Percentiles rank a stretch among this genome's conserved stretches.
Conservation (phyloP, 2,797 vertebrate species). For the Crocidura indochinensis region DNA sequence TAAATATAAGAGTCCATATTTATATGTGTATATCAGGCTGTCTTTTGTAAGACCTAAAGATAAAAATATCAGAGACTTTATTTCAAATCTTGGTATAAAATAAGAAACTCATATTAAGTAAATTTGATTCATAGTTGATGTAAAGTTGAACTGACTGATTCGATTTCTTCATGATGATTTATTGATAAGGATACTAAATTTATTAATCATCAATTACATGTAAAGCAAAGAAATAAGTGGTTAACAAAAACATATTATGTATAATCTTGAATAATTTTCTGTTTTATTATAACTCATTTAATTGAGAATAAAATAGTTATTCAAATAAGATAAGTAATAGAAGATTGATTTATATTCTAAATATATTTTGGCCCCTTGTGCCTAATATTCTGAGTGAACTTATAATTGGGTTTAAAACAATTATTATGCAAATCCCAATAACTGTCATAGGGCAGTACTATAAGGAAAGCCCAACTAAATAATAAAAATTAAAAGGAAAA, state of each 20-base stretch:
- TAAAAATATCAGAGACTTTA: constrained; percentile 3
- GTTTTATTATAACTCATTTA: not conserved
- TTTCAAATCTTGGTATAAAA: not conserved
- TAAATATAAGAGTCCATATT: not conserved
- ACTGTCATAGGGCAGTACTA: not conserved
- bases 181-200: not conserved
- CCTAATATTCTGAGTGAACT: not conserved
- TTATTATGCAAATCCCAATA: not conserved
- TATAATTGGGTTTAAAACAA: not conserved
- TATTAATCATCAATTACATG: not conserved
- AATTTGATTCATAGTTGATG: constrained; percentile 19
- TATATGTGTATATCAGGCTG: not conserved
- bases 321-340: not conserved
- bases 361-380: not conserved
- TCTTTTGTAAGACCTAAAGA: not conserved
- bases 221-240: not conserved
- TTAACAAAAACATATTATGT: not conserved
- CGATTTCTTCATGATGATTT: not conserved
- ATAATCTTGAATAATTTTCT: not conserved
- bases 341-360: not conserved
- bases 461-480: not conserved
- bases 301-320: not conserved
- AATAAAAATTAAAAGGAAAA: not conserved
- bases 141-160: not conserved
- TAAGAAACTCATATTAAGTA: not conserved